Base-by-base conservation (phyloP, 1,140 invertebrate species). In the Drosophila pectinifera region DNA sequence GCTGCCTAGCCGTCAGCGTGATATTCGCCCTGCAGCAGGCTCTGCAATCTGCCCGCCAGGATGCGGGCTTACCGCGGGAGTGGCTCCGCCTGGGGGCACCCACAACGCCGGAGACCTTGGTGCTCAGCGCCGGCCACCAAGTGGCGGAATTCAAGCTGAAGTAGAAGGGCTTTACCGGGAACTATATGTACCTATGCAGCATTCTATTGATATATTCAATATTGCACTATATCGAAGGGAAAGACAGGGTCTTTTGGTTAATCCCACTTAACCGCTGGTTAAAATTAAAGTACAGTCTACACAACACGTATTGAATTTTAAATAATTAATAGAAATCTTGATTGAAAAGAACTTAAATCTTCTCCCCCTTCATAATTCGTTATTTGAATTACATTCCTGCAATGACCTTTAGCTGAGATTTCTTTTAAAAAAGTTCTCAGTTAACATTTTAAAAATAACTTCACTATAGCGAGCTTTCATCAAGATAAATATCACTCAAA, bases 21-120 rank as follows among this genome's bases (percentile, higher is more conserved):
- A 93, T 96, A 53, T 94, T 96, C 80, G 97, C 97, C 6, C 93
- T 97, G 48, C 93, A 95, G 62, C 93, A 96, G 69, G 96, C 96
- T 2, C 92, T 97, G 16, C 92, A 94, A 72, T 94, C 96, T 5
- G 94, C 95, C n/a, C 93, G 95, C 67, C 88, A 90, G 54, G 95
- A 96, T 88, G 93, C 94, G 22, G 94, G 94, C 49, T 83, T 79
- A 80, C 91, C 93, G 18, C 78, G 92, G 51, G 93, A 93, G 78
- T 93, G 94, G 91, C 75, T 93, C 36, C 93, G 94, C 24, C 65
- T 92, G 83, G 93, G 93, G 73, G 93, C 93, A 5, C 93, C 93
- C 2, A 93, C 92, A 43, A 93, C 93, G 4, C 86, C 92, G 0
- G 93, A 93, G 72, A 88, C 90, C 7, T 80, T 93, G 49, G 68